Evolutionary conservation across 2,888 invertebrate genomes (phyloP).

Genomic region (Saturnia pavonia): DNA sequence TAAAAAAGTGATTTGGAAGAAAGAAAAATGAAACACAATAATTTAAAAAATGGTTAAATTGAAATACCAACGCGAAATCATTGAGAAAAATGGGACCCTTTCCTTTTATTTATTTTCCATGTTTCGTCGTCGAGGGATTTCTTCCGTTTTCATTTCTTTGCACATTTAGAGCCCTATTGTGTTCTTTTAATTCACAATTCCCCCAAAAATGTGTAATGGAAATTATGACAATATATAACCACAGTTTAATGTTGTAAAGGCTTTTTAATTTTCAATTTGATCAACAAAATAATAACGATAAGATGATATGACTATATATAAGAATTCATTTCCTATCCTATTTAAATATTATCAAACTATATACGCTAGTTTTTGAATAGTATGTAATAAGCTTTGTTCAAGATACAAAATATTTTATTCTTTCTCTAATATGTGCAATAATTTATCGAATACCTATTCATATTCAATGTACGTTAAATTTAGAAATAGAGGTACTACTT

Average conservation of each 20-base stretch:
- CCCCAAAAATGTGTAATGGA: conserved; percentile 5
- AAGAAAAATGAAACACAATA: not conserved
- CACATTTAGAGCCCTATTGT: conserved; percentile 21
- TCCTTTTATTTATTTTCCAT: conserved; percentile 18
- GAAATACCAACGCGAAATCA: conserved; percentile 13
- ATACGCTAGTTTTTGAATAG: not conserved
- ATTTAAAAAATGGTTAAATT: conserved; percentile 12
- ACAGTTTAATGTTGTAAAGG: not conserved
- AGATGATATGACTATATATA: not conserved
- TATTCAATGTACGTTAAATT: too few relatives aligned
- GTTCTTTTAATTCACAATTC: conserved; percentile 14
- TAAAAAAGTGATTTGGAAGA: not conserved
- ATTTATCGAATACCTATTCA: too few relatives aligned
- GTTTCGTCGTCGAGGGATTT: conserved; percentile 18
- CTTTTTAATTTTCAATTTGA: not conserved
- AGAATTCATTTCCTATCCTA: too few relatives aligned
- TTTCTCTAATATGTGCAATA: not conserved
- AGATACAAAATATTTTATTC: not conserved
- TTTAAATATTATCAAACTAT: not conserved
- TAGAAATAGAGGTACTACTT: too few relatives aligned
- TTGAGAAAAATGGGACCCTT: conserved; percentile 14
- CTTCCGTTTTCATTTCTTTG: conserved; percentile 19
- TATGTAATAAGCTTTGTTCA: not conserved
- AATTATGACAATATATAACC: not conserved
- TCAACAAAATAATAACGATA: not conserved